A percentile compares a stretch with the other conserved stretches of the same genome.
These are phyloP conservation scores for Ommatoiulus sabulosus DNA, from an alignment of 2,888 invertebrate species.

Conservation along the genomic window DNA sequence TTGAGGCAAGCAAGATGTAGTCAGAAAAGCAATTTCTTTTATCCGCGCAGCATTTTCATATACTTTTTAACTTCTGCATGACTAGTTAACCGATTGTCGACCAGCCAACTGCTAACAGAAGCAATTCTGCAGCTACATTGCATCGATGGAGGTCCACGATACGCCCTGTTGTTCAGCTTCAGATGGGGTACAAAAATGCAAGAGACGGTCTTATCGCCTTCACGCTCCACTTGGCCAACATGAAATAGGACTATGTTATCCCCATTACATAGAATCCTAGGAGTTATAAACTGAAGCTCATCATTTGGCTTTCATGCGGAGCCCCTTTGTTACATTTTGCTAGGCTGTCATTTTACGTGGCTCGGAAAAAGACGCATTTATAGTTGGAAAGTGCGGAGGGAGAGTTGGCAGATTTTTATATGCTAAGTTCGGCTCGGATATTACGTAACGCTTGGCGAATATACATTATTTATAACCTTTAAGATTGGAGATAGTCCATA, in stretches of 20 bases:
- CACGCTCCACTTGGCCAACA: conserved; percentile 51
- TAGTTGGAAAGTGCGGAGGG: background rate
- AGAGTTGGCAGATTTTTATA: conserved; percentile 15
- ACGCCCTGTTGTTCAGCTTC: conserved; percentile 34
- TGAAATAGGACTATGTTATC: conserved; percentile 46
- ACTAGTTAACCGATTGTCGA: conserved; percentile 52
- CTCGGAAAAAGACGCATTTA: conserved; percentile 15
- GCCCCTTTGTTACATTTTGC: conserved; percentile 45
- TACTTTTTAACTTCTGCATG: conserved; percentile 52
- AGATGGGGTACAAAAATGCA: conserved; percentile 24
- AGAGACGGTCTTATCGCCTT: conserved; percentile 51
- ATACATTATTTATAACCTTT: background rate
- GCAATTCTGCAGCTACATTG: conserved; percentile 43
- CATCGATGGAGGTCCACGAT: conserved; percentile 30
- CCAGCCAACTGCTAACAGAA: conserved; percentile 39
- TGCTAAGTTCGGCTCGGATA: background rate
- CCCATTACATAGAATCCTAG: conserved; percentile 46
- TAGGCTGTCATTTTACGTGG: conserved; percentile 48
- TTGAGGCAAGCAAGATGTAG: conserved; percentile 16
- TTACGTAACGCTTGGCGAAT: background rate
- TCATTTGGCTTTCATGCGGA: conserved; percentile 49
- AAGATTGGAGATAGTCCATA: background rate
- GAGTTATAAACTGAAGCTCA: conserved; percentile 45
- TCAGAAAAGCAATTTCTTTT: conserved; percentile 35
- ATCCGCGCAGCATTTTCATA: conserved; percentile 11